These are phyloP conservation scores for Alectura lathami DNA, from an alignment of 2,113 vertebrate genomes.

Conservation along the genomic window DNA sequence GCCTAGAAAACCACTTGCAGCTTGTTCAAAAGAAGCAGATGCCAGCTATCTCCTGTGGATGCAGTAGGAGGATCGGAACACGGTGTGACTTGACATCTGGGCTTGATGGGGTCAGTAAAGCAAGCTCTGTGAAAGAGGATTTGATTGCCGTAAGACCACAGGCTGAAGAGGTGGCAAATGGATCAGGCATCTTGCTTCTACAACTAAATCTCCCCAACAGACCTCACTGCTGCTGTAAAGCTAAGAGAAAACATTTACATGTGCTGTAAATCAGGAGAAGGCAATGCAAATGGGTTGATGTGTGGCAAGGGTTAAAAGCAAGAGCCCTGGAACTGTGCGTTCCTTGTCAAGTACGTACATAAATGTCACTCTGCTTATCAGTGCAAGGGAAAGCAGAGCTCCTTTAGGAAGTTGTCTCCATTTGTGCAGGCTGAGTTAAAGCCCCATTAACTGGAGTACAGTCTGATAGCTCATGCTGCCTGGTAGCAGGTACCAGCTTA, in stretches of 20 bases:
- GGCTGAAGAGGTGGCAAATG: not conserved
- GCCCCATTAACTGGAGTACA: not conserved
- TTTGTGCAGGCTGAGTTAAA: not conserved
- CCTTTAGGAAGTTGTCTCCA: not conserved
- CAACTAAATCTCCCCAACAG: not conserved
- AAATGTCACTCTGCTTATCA: not conserved
- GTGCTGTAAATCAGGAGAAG: not conserved
- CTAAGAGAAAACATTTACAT: not conserved
- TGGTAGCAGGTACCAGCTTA: not conserved
- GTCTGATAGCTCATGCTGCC: not conserved
- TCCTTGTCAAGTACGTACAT: not conserved
- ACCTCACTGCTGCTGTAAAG: fast-evolving
- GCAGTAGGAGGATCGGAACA: not conserved
- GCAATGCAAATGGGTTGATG: fast-evolving
- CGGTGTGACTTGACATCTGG: not conserved
- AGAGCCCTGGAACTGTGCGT: not conserved
- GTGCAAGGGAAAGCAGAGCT: not conserved
- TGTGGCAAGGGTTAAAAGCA: not conserved
- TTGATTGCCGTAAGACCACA: not conserved
- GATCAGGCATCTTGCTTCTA: not conserved
- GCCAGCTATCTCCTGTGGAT: not conserved
- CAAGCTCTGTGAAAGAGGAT: not conserved
- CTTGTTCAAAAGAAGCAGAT: not conserved
- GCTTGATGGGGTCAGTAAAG: not conserved
- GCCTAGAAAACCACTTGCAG: not conserved